Conservation (phyloP, 2,888 invertebrate genomes). For the Tipula vernalis region DNA sequence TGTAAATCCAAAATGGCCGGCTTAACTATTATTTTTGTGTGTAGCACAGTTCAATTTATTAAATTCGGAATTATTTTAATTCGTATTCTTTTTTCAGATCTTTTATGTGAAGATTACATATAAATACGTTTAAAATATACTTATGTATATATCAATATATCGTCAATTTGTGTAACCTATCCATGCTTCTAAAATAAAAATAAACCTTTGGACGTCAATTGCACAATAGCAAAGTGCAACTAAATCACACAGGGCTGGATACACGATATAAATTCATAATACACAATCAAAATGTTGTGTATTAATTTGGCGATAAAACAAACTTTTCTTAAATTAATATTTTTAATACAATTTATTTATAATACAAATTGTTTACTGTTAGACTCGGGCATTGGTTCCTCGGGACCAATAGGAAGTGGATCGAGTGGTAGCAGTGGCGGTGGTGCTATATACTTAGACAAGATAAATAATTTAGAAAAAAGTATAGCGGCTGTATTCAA, state of each 20-base stretch:
- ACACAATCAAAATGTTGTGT: background rate
- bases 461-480: constrained; percentile 46
- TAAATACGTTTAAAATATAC: background rate
- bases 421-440: constrained; percentile 17
- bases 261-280: background rate
- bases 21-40: no score
- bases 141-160: background rate
- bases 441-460: constrained; percentile 39
- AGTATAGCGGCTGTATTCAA: constrained; percentile 54
- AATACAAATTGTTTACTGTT: background rate
- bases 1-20: no score
- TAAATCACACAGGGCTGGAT: background rate
- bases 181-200: background rate
- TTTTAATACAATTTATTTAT: background rate
- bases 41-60: no score
- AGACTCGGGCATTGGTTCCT: constrained; percentile 13
- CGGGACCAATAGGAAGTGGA: constrained; percentile 13
- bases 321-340: background rate
- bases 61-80: no score
- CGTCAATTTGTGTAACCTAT: background rate
- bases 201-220: background rate
- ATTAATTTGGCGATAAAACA: background rate
- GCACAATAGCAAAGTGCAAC: background rate
- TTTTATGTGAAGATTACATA: no score
- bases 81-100: no score